A percentile compares a stretch with the other conserved stretches of the same genome.
Evolutionary conservation across 92 coral and sea anemone species (phyloP).

Genomic region (Virgularia gustaviana): DNA sequence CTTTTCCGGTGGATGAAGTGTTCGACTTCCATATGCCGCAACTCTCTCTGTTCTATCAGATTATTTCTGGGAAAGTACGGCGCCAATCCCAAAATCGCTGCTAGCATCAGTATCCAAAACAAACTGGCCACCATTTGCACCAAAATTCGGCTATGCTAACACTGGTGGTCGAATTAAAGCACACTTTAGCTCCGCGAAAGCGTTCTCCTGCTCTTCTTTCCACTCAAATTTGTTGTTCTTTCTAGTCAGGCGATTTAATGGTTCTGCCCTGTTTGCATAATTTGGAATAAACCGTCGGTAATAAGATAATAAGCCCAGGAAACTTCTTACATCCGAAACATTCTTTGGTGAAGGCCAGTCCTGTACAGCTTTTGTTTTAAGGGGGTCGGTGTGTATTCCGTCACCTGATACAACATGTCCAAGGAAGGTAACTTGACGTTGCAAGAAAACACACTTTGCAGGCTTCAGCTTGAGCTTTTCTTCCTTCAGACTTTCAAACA

Average conservation of each 20-base stretch:
- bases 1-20: slow-evolving; percentile 42
- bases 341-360: slow-evolving; percentile 35
- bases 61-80: slow-evolving; percentile 23
- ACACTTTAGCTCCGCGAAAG: slow-evolving; percentile 29
- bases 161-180: slow-evolving; percentile 33
- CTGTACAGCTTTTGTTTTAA: slow-evolving; percentile 26
- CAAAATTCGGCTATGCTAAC: slow-evolving; percentile 41
- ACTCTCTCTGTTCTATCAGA: slow-evolving; percentile 42
- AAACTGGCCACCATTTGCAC: slow-evolving; percentile 13
- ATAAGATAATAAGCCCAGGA: slow-evolving; percentile 41
- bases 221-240: slow-evolving; percentile 30
- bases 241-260: slow-evolving; percentile 22
- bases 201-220: slow-evolving; percentile 46
- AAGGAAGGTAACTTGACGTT: slow-evolving; percentile 37
- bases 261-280: slow-evolving; percentile 33
- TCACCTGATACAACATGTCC: slow-evolving; percentile 47
- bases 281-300: slow-evolving; percentile 36
- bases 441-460: slow-evolving; percentile 39
- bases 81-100: slow-evolving; percentile 14
- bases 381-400: slow-evolving; percentile 48
- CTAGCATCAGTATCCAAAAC: slow-evolving; percentile 55
- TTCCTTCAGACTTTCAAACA: slow-evolving; percentile 42
- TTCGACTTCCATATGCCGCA: slow-evolving; percentile 34
- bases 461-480: slow-evolving; percentile 46
- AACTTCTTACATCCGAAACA: slow-evolving; percentile 34